Conservation (phyloP, 2,797 vertebrate genomes). For the Menidia menidia region DNA sequence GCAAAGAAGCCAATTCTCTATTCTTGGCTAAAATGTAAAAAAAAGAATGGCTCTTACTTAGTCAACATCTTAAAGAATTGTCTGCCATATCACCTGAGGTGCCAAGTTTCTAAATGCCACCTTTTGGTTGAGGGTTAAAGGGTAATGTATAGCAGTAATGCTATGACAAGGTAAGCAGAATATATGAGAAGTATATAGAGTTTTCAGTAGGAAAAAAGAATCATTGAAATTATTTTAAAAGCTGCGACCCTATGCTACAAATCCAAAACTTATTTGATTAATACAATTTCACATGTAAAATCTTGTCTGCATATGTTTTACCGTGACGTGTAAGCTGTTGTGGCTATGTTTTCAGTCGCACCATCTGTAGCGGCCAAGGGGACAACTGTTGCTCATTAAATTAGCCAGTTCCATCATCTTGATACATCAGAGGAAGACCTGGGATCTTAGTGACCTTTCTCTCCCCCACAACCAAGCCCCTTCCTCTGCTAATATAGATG, state of each 20-base stretch:
- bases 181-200: too few species aligned
- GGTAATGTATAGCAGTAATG: too few species aligned
- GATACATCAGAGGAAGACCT: slow-evolving; percentile 91
- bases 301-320: slow-evolving; percentile 27
- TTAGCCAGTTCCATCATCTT: slow-evolving; percentile 97
- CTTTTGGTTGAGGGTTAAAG: too few species aligned
- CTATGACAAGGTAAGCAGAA: too few species aligned
- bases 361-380: slow-evolving; percentile 95
- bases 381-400: slow-evolving; percentile 99
- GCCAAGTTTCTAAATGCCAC: too few species aligned
- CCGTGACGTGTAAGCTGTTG: slow-evolving; percentile 57
- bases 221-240: not conserved
- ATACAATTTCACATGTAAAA: slow-evolving; percentile 33
- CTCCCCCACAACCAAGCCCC: slow-evolving; percentile 90
- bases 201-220: too few species aligned
- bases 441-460: slow-evolving; percentile 94
- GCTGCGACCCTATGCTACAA: too few species aligned
- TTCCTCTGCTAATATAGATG: slow-evolving; percentile 94
- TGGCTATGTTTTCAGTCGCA: slow-evolving; percentile 77
- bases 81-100: too few species aligned
- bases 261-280: not conserved
- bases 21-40: too few species aligned
- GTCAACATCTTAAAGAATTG: too few species aligned
- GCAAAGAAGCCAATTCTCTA: too few species aligned
- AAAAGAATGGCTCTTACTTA: too few species aligned